These are phyloP conservation scores for Myripristis jacobus DNA, from an alignment of 2,797 vertebrate genomes.

Conservation along the genomic window DNA sequence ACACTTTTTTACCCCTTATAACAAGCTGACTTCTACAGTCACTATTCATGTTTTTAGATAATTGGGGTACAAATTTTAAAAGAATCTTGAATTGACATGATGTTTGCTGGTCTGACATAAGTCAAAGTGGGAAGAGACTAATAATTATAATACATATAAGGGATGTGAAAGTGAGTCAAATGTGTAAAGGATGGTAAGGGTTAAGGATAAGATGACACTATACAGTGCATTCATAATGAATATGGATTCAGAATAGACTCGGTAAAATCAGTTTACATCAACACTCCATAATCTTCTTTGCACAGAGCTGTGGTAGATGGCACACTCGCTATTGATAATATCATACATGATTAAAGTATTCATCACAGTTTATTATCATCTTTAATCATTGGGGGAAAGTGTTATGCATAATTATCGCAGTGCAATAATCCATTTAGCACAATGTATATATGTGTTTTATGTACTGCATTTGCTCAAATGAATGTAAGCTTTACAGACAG, in stretches of 20 bases:
- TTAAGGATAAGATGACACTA: slow-evolving; percentile 23
- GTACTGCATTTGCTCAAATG: slow-evolving; percentile 66
- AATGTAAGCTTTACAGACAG: slow-evolving; percentile 69
- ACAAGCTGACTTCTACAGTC: slow-evolving; percentile 36
- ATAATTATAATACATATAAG: slow-evolving; percentile 33
- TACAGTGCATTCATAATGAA: slow-evolving; percentile 25
- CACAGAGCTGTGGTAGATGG: slow-evolving; percentile 20
- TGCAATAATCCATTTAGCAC: slow-evolving; percentile 73
- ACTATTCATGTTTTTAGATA: slow-evolving; percentile 28
- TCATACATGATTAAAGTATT: slow-evolving; percentile 43
- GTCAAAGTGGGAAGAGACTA: slow-evolving; percentile 38
- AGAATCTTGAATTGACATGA: slow-evolving; percentile 30
- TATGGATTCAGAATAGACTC: slow-evolving; percentile 11
- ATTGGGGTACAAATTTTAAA: slow-evolving; percentile 23
- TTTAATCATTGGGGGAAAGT: slow-evolving; percentile 45
- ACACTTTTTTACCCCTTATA: slow-evolving; percentile 39
- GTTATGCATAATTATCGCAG: slow-evolving; percentile 55
- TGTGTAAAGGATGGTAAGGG: too few relatives aligned
- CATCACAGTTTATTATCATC: slow-evolving; percentile 41
- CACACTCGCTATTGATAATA: slow-evolving; percentile 33
- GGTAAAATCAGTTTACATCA: slow-evolving; percentile 26
- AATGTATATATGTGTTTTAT: slow-evolving; percentile 62
- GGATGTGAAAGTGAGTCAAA: slow-evolving; percentile 24
- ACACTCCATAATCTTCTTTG: slow-evolving; percentile 26
- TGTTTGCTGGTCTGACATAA: slow-evolving; percentile 55